Percentiles rank a stretch among this genome's conserved stretches.
Conservation (phyloP, 2,888 invertebrate species). For the Leistus spinibarbis region DNA sequence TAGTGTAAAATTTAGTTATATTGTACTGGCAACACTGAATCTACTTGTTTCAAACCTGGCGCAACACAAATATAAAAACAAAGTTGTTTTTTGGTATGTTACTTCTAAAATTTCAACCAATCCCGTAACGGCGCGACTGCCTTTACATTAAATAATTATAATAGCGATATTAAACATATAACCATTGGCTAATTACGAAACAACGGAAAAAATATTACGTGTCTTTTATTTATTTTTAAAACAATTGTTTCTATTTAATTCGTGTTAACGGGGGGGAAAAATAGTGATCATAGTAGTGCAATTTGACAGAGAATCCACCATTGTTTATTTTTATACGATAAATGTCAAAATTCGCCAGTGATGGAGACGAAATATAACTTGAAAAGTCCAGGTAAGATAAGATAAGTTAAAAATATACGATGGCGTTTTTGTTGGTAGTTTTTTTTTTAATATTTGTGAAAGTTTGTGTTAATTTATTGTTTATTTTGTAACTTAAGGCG, state of each 20-base stretch:
- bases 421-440: not conserved
- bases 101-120: not conserved
- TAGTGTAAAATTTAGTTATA: not conserved
- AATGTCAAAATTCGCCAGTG: constrained; percentile 35
- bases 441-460: not conserved
- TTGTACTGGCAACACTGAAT: not conserved
- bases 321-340: constrained; percentile 28
- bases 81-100: not conserved
- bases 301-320: not conserved
- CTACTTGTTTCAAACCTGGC: not conserved
- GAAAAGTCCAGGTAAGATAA: constrained; percentile 63
- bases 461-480: not conserved
- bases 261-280: no score
- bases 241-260: no score
- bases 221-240: not conserved
- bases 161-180: not conserved
- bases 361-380: constrained; percentile 60
- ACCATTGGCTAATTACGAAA: constrained; percentile 1
- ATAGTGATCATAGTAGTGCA: not conserved
- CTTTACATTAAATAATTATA: not conserved
- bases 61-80: not conserved
- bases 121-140: not conserved
- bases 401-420: not conserved
- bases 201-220: not conserved
- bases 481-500: constrained; percentile 64